Base-by-base conservation (phyloP, 2,888 invertebrate species). In the Euzophera pinguis region DNA sequence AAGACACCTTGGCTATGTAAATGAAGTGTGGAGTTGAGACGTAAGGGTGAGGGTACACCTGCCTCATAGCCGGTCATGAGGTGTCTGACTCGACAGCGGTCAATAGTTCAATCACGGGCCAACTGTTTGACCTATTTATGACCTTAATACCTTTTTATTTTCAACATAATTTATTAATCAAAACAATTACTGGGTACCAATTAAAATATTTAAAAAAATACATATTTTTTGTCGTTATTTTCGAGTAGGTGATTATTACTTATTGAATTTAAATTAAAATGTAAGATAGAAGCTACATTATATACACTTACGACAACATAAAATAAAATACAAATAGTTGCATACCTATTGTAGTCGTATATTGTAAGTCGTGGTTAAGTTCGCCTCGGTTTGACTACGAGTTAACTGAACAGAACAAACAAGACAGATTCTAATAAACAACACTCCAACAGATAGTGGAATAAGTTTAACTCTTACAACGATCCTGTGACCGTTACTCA, bases 401-500 rank as follows among this genome's bases (percentile, higher is more conserved):
- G 67, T 72, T 68, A 65, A 61, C 62, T 61, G 73, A 77, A 76
- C 69, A 69, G 71, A 70, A 71, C 77, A 81, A 56, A 77, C 70
- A 75, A 78, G 72, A 78, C 72, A 63, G 72, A 73, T 73, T 71
- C 65, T 68, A 74, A 77, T 69, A 67, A 77, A 79, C 61, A 62
- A 67, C 66, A 73, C 73, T 78, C 69, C 69, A 76, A 71, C 74
- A 74, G 75, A 75, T 75, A 75, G 71, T 71, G 71, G 68, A 75
- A 77, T 75, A 75, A 79, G 74, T 84, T 80, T 70, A 78, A 80
- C 76, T 80, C 78, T 82, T 81, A 79, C 81, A 83, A 84, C 78
- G 77, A 85, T 74, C 78, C 76, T 63, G 77, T 75, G 90, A 85
- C 90, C 87, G 90, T 90, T 90, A 88, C 81, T 82, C 80, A 79